A percentile compares a stretch with the other conserved stretches of the same genome.
These are phyloP conservation scores for Myotis planiceps DNA, from an alignment of 2,797 vertebrate genomes.

Conservation along the genomic window DNA sequence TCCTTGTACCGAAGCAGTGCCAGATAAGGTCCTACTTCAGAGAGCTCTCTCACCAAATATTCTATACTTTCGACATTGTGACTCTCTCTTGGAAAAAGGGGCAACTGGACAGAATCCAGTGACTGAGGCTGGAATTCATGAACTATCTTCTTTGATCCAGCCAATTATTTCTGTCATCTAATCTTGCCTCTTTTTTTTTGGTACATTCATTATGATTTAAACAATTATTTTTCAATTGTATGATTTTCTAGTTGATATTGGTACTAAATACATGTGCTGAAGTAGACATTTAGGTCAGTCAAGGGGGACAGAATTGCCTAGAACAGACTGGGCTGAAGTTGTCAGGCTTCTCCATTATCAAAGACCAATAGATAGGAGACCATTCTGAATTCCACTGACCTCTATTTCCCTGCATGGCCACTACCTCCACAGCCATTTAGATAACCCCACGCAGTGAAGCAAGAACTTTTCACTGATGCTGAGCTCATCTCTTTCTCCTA, in stretches of 20 bases:
- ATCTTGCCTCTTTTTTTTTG: background rate
- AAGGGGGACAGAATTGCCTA: background rate
- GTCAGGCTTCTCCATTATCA: background rate
- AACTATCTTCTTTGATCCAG: background rate
- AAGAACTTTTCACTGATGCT: background rate
- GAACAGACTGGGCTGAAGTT: background rate
- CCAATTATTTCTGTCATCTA: background rate
- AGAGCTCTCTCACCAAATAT: conserved; percentile 1
- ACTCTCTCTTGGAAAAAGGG: background rate
- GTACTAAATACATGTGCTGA: background rate
- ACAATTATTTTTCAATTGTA: background rate
- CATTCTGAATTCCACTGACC: background rate
- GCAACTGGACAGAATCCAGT: background rate
- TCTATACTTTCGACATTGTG: background rate
- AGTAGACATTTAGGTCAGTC: background rate
- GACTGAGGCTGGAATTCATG: background rate
- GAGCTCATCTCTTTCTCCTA: background rate
- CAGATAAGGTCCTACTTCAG: conserved; percentile 38
- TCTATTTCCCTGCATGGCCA: background rate
- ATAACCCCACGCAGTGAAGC: background rate
- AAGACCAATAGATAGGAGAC: background rate
- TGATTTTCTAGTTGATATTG: background rate
- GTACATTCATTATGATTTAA: background rate
- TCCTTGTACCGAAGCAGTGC: conserved; percentile 10
- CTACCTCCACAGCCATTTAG: background rate